Base-by-base conservation (phyloP, 53 echinoderm and acorn worm genomes). In the Echinarachnius parma region DNA sequence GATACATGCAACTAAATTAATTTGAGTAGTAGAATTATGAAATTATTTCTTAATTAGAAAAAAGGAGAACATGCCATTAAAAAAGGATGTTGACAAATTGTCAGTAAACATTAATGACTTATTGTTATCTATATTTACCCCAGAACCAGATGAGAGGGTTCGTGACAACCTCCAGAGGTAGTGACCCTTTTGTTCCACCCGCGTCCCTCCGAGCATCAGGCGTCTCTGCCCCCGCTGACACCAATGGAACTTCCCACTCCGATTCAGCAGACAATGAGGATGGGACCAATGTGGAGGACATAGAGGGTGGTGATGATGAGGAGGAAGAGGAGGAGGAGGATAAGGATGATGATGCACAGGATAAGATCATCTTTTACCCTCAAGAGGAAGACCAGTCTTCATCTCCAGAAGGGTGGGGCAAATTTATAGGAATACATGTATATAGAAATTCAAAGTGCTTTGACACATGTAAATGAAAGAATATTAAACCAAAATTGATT, bases 361-460 rank as follows among this genome's bases (percentile, higher is more conserved):
- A 77, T 10, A 67, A 79, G 48, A 86, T 92, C 21, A 98, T 98
- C 61, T 77, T 98, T 47, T 98, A 98, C 54, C 91, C 86, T 49
- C 80, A 86, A 1, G 83, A 65, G 29, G 88, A 85, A 48, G 98
- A 88, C 25, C 75, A 80, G 21, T 60, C 28, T 9, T 66, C 82
- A 10, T 78, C 86, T 24, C 82, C 80, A 25, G 90, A 90, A 59
- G 79, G 82, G 85, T 89, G 47, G 9, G 59, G n/a, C 59, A n/a
- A n/a, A n/a, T n/a, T n/a, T n/a, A n/a, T n/a, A n/a, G n/a, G n/a
- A n/a, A n/a, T n/a, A n/a, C n/a, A n/a, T n/a, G n/a, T n/a, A n/a
- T n/a, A n/a, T n/a, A n/a, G n/a, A n/a, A n/a, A n/a, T n/a, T n/a
- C n/a, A n/a, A n/a, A n/a, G n/a, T n/a, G n/a, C n/a, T n/a, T n/a